Evolutionary conservation across 2,113 vertebrate species (phyloP).

Genomic region (Dinomys branickii): DNA sequence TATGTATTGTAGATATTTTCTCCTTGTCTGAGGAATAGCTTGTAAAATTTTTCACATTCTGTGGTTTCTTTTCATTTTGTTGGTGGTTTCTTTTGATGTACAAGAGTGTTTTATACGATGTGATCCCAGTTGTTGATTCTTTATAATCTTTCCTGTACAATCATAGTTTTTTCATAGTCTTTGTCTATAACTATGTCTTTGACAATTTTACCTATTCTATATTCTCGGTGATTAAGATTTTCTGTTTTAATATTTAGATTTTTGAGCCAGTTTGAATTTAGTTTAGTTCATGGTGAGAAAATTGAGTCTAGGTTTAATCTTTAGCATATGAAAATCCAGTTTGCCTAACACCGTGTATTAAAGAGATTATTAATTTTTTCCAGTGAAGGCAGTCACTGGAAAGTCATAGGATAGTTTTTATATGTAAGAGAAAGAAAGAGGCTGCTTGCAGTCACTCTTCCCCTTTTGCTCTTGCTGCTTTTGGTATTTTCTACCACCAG

Average conservation of each 20-base stretch:
- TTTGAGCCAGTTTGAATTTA: background rate
- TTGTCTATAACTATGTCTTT: background rate
- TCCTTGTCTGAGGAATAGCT: background rate
- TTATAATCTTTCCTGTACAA: background rate
- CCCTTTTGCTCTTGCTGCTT: too few species aligned
- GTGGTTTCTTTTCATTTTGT: background rate
- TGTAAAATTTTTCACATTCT: background rate
- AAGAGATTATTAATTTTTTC: background rate
- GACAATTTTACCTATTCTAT: background rate
- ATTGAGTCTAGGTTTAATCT: background rate
- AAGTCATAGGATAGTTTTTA: too few species aligned
- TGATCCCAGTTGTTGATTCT: background rate
- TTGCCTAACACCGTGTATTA: background rate
- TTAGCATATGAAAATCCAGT: background rate
- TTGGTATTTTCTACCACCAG: too few species aligned
- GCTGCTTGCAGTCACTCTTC: too few species aligned
- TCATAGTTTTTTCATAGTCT: background rate
- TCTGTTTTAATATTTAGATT: background rate
- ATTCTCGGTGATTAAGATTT: background rate
- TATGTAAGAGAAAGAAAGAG: too few species aligned
- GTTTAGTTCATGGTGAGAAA: background rate
- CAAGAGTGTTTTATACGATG: background rate
- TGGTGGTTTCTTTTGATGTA: background rate
- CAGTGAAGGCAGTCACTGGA: too few species aligned
- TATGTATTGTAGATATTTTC: background rate